A percentile compares a stretch with the other conserved stretches of the same genome.
phyloP scores from a whole-genome alignment of 2,888 invertebrate genomes.

The Endotricha flammealis region DNA sequence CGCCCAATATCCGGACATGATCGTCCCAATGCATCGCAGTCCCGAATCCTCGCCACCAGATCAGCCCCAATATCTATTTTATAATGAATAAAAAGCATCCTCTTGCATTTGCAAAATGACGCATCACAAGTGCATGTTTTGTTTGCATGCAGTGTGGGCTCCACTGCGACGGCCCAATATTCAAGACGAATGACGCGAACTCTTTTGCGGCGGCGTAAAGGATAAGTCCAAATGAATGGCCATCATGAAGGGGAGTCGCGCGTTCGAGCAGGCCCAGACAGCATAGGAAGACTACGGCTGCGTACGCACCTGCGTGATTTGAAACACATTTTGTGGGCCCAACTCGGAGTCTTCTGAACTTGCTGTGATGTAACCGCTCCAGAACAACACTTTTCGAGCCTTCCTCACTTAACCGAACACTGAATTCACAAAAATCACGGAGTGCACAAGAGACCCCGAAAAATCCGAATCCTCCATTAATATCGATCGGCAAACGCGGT shows the following conservation, averaged over 20 bases:
- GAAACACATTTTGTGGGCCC: constrained; percentile 71
- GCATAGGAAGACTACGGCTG: constrained; percentile 92
- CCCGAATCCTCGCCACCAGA: constrained; percentile 7
- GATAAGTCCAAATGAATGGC: constrained; percentile 77
- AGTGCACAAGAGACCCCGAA: constrained; percentile 68
- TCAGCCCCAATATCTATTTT: constrained; percentile 8
- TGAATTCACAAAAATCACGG: constrained; percentile 58
- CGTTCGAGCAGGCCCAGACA: constrained; percentile 93
- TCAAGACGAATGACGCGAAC: constrained; percentile 71
- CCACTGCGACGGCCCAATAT: constrained; percentile 53
- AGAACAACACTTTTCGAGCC: constrained; percentile 70
- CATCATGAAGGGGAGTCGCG: constrained; percentile 76
- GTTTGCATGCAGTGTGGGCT: constrained; percentile 59
- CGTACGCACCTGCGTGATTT: constrained; percentile 96
- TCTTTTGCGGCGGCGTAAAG: constrained; percentile 78
- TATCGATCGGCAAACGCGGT: constrained; percentile 81
- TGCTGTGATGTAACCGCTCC: constrained; percentile 73
- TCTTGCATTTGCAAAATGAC: constrained; percentile 29
- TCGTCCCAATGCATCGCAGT: background rate
- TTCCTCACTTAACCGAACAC: constrained; percentile 62
- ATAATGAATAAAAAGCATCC: constrained; percentile 5
- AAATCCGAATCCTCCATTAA: constrained; percentile 75
- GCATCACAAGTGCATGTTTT: constrained; percentile 54
- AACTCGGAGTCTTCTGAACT: constrained; percentile 60
- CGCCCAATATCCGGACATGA: background rate